phyloP scores from a whole-genome alignment of 2,113 vertebrate species.

The Smithornis capensis region DNA sequence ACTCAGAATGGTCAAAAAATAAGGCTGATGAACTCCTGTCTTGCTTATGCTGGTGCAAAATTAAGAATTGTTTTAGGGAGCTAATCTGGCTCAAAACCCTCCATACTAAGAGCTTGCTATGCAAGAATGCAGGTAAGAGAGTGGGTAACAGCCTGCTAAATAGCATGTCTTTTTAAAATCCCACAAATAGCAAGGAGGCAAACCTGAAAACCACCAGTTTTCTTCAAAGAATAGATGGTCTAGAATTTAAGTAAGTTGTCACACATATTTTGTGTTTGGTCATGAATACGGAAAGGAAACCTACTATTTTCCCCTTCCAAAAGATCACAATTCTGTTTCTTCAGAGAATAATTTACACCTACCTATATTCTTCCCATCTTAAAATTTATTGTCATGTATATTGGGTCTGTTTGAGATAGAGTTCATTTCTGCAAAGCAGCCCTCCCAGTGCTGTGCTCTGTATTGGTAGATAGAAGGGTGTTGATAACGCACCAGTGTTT shows the following conservation, averaged over 20 bases:
- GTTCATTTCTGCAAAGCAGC: too few species aligned
- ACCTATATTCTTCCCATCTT: neutral
- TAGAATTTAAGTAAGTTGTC: neutral
- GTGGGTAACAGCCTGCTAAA: neutral
- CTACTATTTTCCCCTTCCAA: neutral
- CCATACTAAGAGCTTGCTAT: neutral
- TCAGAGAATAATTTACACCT: neutral
- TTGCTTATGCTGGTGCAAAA: neutral
- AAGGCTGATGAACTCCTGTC: neutral
- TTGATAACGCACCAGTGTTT: too few species aligned
- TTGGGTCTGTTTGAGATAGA: too few species aligned
- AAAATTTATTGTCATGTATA: neutral
- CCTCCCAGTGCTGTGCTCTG: too few species aligned
- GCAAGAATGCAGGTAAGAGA: neutral
- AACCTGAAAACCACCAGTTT: neutral
- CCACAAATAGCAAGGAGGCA: accelerated
- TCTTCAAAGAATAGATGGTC: neutral
- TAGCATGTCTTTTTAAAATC: neutral
- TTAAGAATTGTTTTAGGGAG: neutral
- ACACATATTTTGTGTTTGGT: neutral
- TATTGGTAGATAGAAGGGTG: too few species aligned
- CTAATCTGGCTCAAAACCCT: neutral
- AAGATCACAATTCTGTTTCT: neutral
- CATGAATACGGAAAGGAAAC: neutral
- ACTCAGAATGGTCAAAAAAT: neutral